Evolutionary conservation across 92 coral and sea anemone species (phyloP).

Genomic region (Porites cylindrica): DNA sequence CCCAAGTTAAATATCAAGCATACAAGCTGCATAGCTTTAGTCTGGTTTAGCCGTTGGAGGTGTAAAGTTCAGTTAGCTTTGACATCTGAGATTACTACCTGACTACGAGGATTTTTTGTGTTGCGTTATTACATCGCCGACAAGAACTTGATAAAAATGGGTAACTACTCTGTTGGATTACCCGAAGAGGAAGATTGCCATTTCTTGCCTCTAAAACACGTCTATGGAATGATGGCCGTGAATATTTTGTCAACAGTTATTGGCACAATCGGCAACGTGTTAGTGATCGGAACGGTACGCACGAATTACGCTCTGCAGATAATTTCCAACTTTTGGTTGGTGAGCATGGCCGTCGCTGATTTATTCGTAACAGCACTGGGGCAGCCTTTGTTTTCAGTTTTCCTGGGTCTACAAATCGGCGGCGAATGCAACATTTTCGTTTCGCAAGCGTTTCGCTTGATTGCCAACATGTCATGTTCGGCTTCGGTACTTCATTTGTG

Average conservation of each 20-base stretch:
- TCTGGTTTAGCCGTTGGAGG: constrained; percentile 29
- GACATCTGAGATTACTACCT: not conserved
- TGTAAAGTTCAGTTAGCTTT: not conserved
- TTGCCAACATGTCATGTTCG: constrained; percentile 64
- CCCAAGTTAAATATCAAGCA: constrained; percentile 29
- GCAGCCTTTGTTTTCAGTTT: constrained; percentile 66
- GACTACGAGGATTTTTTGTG: no score
- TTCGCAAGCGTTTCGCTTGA: constrained; percentile 73
- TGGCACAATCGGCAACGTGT: constrained; percentile 83
- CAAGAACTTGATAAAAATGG: not conserved
- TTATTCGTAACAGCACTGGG: constrained; percentile 65
- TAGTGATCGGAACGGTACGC: constrained; percentile 85
- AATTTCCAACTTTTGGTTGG: constrained; percentile 77
- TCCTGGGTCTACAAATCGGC: constrained; percentile 62
- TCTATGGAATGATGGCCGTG: constrained; percentile 51
- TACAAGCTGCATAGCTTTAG: constrained; percentile 9
- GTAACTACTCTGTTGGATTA: not conserved
- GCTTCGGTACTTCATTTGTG: constrained; percentile 82
- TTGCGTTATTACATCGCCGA: no score
- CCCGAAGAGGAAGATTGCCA: not conserved
- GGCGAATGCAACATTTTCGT: constrained; percentile 47
- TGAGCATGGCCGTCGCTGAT: constrained; percentile 80
- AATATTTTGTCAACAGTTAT: constrained; percentile 72
- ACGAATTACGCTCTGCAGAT: constrained; percentile 80
- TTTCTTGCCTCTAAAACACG: constrained; percentile 61